Conservation (phyloP, 2,888 invertebrate species). For the Carabus problematicus region DNA sequence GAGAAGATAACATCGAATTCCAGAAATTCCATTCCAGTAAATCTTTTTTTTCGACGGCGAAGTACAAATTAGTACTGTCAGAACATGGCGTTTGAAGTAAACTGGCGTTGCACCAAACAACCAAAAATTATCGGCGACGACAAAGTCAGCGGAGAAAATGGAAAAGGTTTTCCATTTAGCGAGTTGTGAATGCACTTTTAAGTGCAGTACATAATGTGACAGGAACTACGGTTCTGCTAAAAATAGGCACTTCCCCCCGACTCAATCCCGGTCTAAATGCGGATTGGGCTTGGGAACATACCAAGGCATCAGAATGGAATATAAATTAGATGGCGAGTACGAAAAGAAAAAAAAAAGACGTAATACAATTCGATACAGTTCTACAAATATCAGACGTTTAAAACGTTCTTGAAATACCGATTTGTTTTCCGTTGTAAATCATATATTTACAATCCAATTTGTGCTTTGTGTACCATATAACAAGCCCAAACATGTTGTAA, state of each 20-base stretch:
- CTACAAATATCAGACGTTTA: conserved; percentile 23
- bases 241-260: conserved; percentile 32
- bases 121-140: conserved; percentile 4
- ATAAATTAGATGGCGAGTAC: conserved; percentile 25
- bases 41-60: too few relatives aligned
- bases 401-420: neutral
- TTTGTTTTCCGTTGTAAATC: conserved; percentile 5
- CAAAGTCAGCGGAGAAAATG: conserved; percentile 18
- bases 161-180: conserved; percentile 31
- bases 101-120: conserved; percentile 1
- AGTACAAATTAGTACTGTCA: too few relatives aligned
- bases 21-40: too few relatives aligned
- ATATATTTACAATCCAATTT: neutral
- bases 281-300: conserved; percentile 11
- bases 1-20: too few relatives aligned
- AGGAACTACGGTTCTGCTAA: conserved; percentile 31
- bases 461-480: too few relatives aligned
- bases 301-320: conserved; percentile 23
- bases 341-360: neutral
- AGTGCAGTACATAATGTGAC: conserved; percentile 9
- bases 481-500: too few relatives aligned
- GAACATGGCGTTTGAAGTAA: conserved; percentile 2
- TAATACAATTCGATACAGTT: conserved; percentile 18
- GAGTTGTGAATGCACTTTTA: conserved; percentile 22
- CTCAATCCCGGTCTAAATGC: conserved; percentile 25